These are phyloP conservation scores for Scortum barcoo DNA, from an alignment of 2,113 vertebrate genomes.

Conservation along the genomic window DNA sequence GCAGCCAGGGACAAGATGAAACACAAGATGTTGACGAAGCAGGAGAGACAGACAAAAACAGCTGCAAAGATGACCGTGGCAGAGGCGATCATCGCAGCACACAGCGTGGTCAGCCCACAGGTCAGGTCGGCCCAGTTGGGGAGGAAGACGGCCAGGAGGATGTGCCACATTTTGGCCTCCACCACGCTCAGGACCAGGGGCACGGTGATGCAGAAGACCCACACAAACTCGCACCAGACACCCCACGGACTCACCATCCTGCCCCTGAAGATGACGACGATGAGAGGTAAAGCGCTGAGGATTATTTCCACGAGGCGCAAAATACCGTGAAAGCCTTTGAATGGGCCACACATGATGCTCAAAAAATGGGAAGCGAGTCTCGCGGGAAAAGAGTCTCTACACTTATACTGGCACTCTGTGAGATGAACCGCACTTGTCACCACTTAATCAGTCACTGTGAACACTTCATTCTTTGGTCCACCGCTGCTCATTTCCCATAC, in stretches of 20 bases:
- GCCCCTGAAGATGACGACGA: slow-evolving; percentile 71
- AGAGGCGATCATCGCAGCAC: slow-evolving; percentile 75
- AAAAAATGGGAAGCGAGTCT: neutral
- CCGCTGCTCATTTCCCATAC: neutral
- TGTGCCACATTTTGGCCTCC: slow-evolving; percentile 25
- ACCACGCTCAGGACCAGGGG: slow-evolving; percentile 68
- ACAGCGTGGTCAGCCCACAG: slow-evolving; percentile 82
- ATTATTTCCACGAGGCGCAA: slow-evolving; percentile 78
- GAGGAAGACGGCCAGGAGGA: slow-evolving; percentile 79
- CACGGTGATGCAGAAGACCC: slow-evolving; percentile 82
- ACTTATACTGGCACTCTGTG: neutral
- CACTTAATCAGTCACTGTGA: neutral
- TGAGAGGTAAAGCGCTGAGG: slow-evolving; percentile 73
- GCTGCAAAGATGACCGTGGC: slow-evolving; percentile 78
- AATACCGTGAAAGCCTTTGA: slow-evolving; percentile 34
- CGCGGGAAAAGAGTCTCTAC: neutral
- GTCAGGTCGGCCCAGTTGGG: slow-evolving; percentile 86
- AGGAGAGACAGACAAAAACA: slow-evolving; percentile 46
- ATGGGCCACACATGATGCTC: slow-evolving; percentile 44
- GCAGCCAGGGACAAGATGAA: slow-evolving; percentile 79
- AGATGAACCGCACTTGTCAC: no score
- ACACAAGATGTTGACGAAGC: slow-evolving; percentile 66
- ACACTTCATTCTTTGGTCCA: neutral
- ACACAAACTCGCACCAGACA: slow-evolving; percentile 86
- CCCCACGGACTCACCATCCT: neutral